Percentiles rank a stretch among this genome's conserved stretches.
These are phyloP conservation scores for Chaenocephalus aceratus DNA, from an alignment of 2,113 vertebrate genomes.

Conservation along the genomic window DNA sequence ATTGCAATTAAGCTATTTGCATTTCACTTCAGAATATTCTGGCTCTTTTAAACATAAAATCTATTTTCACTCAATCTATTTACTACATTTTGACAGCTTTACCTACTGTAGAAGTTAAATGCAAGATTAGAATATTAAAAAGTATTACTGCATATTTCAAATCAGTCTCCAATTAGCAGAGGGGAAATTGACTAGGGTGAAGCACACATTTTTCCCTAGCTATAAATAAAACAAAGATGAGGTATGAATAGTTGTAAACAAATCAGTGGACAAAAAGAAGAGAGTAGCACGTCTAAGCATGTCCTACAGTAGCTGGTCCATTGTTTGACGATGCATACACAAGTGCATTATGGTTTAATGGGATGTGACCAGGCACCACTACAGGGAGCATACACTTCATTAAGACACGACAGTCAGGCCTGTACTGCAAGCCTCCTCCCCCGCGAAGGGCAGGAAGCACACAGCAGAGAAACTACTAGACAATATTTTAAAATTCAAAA, in stretches of 20 bases:
- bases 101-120: too few species aligned
- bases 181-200: not conserved
- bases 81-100: not conserved
- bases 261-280: not conserved
- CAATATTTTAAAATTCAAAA: constrained; percentile 13
- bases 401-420: constrained; percentile 54
- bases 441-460: constrained; percentile 22
- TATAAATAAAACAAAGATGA: constrained; percentile 8
- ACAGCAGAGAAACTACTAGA: constrained; percentile 23
- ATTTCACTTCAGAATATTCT: not conserved
- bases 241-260: constrained; percentile 5
- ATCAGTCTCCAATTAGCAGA: constrained; percentile 56
- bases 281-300: not conserved
- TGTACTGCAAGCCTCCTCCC: constrained; percentile 34
- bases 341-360: constrained; percentile 63
- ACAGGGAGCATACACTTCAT: constrained; percentile 69
- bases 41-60: not conserved
- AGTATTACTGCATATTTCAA: constrained; percentile 26
- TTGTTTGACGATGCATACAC: constrained; percentile 50
- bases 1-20: not conserved
- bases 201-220: not conserved
- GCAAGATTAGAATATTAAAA: not conserved
- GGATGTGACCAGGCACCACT: constrained; percentile 55
- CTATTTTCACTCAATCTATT: not conserved
- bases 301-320: constrained; percentile 5